These are phyloP conservation scores for Cryptophagus acutangulus DNA, from an alignment of 2,888 invertebrate genomes.

Conservation along the genomic window DNA sequence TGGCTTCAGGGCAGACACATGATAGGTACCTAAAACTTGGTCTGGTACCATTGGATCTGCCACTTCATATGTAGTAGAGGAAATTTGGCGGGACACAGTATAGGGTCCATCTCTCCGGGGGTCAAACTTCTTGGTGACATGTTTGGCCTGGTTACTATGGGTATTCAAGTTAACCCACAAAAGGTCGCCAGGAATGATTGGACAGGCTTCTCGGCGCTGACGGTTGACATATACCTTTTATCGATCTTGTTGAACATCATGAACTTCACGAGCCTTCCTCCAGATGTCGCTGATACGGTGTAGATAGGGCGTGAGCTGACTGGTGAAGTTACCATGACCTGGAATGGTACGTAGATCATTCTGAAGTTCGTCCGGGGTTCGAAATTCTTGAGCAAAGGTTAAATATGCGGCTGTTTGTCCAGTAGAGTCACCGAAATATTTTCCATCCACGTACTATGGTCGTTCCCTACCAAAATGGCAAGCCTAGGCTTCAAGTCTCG, in stretches of 20 bases:
- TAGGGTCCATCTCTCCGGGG: constrained; percentile 9
- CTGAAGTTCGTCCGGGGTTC: constrained; percentile 31
- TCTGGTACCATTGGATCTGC: not conserved
- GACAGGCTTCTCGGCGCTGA: not conserved
- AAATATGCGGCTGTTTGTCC: constrained; percentile 35
- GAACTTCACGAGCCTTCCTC: constrained; percentile 5
- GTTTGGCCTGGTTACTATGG: constrained; percentile 4
- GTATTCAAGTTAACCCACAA: constrained; percentile 2
- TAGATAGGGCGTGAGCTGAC: constrained; percentile 5
- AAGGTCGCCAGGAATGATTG: not conserved
- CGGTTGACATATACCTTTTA: constrained; percentile 2
- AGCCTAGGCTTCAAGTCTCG: constrained; percentile 37
- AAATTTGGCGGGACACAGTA: not conserved
- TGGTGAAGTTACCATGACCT: not conserved
- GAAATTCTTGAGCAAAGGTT: constrained; percentile 35
- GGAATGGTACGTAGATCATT: not conserved
- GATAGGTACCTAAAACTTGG: constrained; percentile 1
- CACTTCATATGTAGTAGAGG: constrained; percentile 5
- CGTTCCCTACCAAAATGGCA: constrained; percentile 28
- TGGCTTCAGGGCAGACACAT: constrained; percentile 3
- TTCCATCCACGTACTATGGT: constrained; percentile 30
- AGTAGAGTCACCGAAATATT: constrained; percentile 21
- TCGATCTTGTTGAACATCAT: constrained; percentile 5
- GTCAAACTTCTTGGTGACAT: constrained; percentile 5
- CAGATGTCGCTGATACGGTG: not conserved